A percentile compares a stretch with the other conserved stretches of the same genome.
These are phyloP conservation scores for Rhagophthalmus giganteus DNA, from an alignment of 2,888 invertebrate genomes.

Conservation along the genomic window DNA sequence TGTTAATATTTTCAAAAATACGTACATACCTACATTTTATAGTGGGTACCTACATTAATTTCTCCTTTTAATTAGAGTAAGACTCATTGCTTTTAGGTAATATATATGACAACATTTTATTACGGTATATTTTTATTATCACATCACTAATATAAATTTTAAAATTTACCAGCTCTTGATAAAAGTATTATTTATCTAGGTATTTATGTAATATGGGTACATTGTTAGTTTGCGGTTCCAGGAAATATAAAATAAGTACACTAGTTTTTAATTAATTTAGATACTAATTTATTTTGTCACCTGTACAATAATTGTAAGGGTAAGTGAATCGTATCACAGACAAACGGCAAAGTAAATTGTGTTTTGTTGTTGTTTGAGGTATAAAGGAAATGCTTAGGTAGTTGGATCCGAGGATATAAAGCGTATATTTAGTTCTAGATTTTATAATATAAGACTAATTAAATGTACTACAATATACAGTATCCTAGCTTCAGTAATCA, in stretches of 20 bases:
- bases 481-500: slow-evolving; percentile 27
- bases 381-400: background rate
- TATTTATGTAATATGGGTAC: background rate
- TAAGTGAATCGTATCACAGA: background rate
- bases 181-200: background rate
- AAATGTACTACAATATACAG: slow-evolving; percentile 26
- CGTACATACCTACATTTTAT: too few species aligned
- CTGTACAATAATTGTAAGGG: background rate
- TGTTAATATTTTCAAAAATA: too few species aligned
- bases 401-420: background rate
- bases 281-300: too few species aligned
- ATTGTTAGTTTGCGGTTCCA: background rate
- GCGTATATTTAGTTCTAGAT: background rate
- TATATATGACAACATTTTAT: too few species aligned
- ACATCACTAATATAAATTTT: too few species aligned
- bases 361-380: background rate
- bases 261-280: too few species aligned
- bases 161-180: background rate
- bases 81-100: too few species aligned
- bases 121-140: too few species aligned
- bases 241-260: background rate
- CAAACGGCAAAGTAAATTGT: background rate
- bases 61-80: too few species aligned
- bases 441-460: slow-evolving; percentile 5
- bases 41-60: too few species aligned